phyloP scores from a whole-genome alignment of 2,888 invertebrate species.

The Physocephala rufipes region DNA sequence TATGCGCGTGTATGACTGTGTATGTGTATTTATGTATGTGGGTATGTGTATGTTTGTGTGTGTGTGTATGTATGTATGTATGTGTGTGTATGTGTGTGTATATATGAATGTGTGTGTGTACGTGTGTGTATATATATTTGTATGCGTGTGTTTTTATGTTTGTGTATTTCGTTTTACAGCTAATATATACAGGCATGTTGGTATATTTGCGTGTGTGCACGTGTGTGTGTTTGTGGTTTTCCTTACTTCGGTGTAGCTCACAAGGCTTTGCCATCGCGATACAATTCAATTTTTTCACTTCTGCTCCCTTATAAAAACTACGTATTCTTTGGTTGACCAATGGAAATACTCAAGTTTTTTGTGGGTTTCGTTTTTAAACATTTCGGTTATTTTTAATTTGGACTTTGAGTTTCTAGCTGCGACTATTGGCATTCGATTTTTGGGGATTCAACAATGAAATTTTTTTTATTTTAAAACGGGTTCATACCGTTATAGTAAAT shows the following conservation, averaged over 20 bases:
- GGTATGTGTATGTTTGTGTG: no score
- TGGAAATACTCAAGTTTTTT: background rate
- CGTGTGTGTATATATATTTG: no score
- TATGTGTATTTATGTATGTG: no score
- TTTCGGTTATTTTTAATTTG: background rate
- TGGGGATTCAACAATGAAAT: background rate
- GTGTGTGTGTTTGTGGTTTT: no score
- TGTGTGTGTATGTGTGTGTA: no score
- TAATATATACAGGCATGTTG: slow-evolving; percentile 20
- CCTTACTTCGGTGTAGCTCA: background rate
- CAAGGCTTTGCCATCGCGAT: background rate
- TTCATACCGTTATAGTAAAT: background rate
- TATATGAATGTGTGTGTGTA: no score
- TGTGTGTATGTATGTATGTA: no score
- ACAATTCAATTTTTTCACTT: background rate
- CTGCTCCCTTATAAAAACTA: slow-evolving; percentile 21
- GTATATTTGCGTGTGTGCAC: slow-evolving; percentile 3
- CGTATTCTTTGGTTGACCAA: slow-evolving; percentile 21
- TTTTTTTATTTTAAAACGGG: slow-evolving; percentile 9
- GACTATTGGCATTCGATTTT: slow-evolving; percentile 31
- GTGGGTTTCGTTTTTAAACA: background rate
- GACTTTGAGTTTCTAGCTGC: background rate
- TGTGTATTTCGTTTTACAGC: slow-evolving; percentile 12
- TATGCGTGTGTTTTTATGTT: no score
- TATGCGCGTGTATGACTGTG: no score